Base-by-base conservation (phyloP, 2,113 vertebrate genomes). In the Scatophagus argus region DNA sequence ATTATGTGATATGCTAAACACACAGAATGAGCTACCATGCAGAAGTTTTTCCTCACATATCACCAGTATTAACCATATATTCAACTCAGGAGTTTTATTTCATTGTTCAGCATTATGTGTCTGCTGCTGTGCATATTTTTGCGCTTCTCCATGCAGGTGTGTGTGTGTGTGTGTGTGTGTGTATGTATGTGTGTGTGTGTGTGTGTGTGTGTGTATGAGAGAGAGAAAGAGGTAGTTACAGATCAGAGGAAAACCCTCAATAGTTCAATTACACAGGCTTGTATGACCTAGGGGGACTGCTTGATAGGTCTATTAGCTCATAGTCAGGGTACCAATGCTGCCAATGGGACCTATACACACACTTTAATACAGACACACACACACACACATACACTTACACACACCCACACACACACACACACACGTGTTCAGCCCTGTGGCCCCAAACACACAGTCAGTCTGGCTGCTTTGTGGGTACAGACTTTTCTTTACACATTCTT, bases 241-340 rank as follows among this genome's bases (percentile, higher is more conserved):
- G 84, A 85, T 91, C 79, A 81, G 71, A 62, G 62, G 58, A 49
- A 89, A 87, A 83, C 77, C 71, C 90, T 92, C 85, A 74, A 52
- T 84, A 83, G 89, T 85, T 89, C 89, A 89, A 92, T 92, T 93
- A 93, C 66, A 83, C 61, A 81, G 66, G 9, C 70, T 65, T 84
- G 81, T 89, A 74, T 87, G 74, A 82, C 91, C 89, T 86, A 62
- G 16, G 65, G 84, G 85, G 75, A 86, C 58, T 52, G 59, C 62
- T 74, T 85, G 88, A 93, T 89, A 81, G 85, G 81, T 91, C 86
- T 92, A 87, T 91, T 93, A 89, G 82, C 87, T 92, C 88, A 85
- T 69, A 76, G 83, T 79, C 76, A 83, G 63, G 65, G 70, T 87
- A 82, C 62, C 75, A 79, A 58, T 52, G 66, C 73, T 72, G 74